Evolutionary conservation across 2,113 vertebrate species (phyloP).

Genomic region (Panurus biarmicus): DNA sequence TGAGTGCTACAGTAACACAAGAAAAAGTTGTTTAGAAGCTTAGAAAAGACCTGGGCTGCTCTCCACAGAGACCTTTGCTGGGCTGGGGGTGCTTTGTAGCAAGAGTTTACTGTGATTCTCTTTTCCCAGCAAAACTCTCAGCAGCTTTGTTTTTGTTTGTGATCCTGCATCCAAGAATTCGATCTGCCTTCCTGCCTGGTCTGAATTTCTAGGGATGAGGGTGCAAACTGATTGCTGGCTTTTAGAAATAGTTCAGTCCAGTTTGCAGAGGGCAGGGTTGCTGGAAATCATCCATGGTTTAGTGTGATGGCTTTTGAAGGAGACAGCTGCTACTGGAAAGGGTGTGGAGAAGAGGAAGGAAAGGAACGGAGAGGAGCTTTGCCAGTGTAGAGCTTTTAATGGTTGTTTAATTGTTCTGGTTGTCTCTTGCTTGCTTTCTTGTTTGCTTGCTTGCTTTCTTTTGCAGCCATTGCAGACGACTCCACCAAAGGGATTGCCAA

Average conservation of each 20-base stretch:
- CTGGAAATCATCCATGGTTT: background rate
- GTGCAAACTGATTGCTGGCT: background rate
- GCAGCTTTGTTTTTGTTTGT: background rate
- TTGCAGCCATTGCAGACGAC: conserved; percentile 79
- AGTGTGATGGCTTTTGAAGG: background rate
- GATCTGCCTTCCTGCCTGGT: background rate
- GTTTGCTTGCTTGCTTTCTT: background rate
- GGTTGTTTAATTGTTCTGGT: background rate
- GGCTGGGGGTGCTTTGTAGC: background rate
- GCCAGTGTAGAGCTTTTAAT: background rate
- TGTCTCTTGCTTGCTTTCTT: background rate
- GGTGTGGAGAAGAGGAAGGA: background rate
- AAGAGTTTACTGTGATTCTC: background rate
- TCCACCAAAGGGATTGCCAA: conserved; percentile 76
- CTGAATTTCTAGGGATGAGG: background rate
- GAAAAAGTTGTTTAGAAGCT: background rate
- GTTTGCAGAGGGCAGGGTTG: background rate
- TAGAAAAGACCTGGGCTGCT: background rate
- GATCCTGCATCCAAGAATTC: background rate
- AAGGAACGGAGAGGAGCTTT: background rate
- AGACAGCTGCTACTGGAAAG: background rate
- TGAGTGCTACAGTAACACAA: background rate
- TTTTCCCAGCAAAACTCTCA: background rate
- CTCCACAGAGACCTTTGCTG: background rate
- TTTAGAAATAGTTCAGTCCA: background rate